A percentile compares a stretch with the other conserved stretches of the same genome.
Evolutionary conservation across 2,113 vertebrate species (phyloP).

Genomic region (Sturnira hondurensis): DNA sequence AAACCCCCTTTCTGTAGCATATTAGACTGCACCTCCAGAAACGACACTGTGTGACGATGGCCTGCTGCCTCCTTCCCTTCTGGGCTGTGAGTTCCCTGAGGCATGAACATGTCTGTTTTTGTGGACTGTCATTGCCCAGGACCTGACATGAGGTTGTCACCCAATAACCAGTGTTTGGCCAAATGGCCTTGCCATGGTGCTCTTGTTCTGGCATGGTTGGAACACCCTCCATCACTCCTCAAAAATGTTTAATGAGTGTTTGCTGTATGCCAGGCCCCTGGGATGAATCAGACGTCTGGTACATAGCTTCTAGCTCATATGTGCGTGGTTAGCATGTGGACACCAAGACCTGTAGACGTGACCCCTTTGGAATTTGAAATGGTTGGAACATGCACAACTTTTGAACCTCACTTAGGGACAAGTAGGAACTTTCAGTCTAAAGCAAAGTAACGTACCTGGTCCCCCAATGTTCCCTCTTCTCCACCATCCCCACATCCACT

Average conservation of each 20-base stretch:
- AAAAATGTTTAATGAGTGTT: background rate
- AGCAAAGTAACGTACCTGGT: background rate
- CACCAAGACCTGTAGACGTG: background rate
- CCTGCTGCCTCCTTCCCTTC: background rate
- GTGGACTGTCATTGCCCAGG: background rate
- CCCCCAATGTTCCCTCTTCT: too few species aligned
- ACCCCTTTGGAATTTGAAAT: background rate
- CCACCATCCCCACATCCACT: background rate
- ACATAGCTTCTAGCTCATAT: background rate
- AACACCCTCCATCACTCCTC: background rate
- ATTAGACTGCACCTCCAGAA: background rate
- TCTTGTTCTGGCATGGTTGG: background rate
- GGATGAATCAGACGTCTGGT: background rate
- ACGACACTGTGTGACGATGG: background rate
- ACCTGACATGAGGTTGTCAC: background rate
- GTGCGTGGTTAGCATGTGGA: background rate
- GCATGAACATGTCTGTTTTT: background rate
- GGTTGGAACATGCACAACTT: background rate
- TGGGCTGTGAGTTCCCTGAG: background rate
- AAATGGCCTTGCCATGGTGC: background rate
- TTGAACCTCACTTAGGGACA: background rate
- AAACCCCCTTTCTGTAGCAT: fast-evolving
- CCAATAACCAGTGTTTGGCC: background rate
- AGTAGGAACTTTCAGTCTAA: background rate
- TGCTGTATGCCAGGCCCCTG: background rate